A percentile compares a stretch with the other conserved stretches of the same genome.
Evolutionary conservation across 2,888 invertebrate genomes (phyloP).

Genomic region (Fragum fragum): DNA sequence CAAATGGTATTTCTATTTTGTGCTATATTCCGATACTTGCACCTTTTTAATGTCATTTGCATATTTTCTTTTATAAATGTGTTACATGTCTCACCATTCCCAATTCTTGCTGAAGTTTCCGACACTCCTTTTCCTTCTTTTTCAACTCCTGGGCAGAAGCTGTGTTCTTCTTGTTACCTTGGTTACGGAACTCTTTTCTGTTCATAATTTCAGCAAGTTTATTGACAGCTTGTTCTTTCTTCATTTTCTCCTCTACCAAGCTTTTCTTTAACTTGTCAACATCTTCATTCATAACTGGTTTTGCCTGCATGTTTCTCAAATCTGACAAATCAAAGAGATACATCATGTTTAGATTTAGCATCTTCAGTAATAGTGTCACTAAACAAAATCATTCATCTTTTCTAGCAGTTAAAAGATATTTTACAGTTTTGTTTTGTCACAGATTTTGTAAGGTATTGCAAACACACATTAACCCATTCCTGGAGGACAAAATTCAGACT

Average conservation of each 20-base stretch:
- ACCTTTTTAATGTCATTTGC: too few relatives aligned
- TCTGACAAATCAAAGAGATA: conserved; percentile 64
- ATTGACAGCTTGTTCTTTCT: conserved; percentile 94
- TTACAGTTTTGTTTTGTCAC: too few relatives aligned
- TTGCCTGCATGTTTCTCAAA: conserved; percentile 68
- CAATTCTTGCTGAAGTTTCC: conserved; percentile 97
- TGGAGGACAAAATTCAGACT: too few relatives aligned
- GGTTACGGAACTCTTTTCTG: conserved; percentile 92
- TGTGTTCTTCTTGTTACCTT: conserved; percentile 86
- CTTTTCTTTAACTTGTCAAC: conserved; percentile 81
- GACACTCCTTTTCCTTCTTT: conserved; percentile 97
- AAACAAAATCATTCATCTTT: too few relatives aligned
- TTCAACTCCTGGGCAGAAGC: conserved; percentile 90
- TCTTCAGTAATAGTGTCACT: too few relatives aligned
- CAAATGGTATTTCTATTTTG: too few relatives aligned
- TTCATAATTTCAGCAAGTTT: conserved; percentile 99
- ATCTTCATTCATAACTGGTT: conserved; percentile 68
- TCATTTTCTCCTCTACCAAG: conserved; percentile 83
- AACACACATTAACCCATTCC: too few relatives aligned
- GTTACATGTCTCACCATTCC: conserved; percentile 89
- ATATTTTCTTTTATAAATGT: too few relatives aligned
- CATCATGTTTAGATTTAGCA: too few relatives aligned
- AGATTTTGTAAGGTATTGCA: too few relatives aligned
- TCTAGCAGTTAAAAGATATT: too few relatives aligned
- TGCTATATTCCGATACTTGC: too few relatives aligned